Base-by-base conservation (phyloP, 2,797 vertebrate species). In the Sebastes reedi region DNA sequence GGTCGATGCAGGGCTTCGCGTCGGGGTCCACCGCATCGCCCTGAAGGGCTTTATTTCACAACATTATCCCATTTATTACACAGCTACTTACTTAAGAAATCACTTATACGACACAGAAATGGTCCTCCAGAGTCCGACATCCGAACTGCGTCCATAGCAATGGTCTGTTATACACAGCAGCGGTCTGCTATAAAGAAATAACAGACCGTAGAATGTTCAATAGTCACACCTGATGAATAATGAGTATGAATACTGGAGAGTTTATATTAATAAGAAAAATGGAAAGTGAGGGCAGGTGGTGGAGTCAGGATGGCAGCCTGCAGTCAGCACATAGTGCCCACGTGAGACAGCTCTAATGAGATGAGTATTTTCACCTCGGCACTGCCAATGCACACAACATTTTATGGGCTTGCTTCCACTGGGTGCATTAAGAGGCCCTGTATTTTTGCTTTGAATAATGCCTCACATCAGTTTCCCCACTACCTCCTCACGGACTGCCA, bases 361-460 rank as follows among this genome's bases (percentile, higher is more conserved):
- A 88, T 78, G 74, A 77, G 75, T 68, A 78, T 87, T 85, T 86
- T 73, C 83, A 87, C 87, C 77, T 75, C 60, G 32, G 79, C 85
- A 6, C 69, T 82, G 86, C 83, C 88, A 83, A 32, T 52, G 75
- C 81, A 77, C 75, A 88, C 86, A 75, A 27, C 78, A 80, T 84
- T 88, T 87, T 82, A 89, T 81, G 79, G 85, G 89, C 88, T 75
- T 11, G 54, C 22, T 61, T 90, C 84, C 90, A 93, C 20, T 0
- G 70, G 78, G 61, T 72, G 86, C 87, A 86, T 89, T 87, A 79
- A 69, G 54, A 73, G 24, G 22, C 24, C 12, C 34, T 56, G 84
- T 70, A 8, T 61, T 83, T 79, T 68, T 14, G 58, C 58, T 77
- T 54, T 79, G 27, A 79, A 62, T 58, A 72, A 79, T 29, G 59